Conservation (phyloP, 1,140 invertebrate species). For the Oreohelix idahoensis region DNA sequence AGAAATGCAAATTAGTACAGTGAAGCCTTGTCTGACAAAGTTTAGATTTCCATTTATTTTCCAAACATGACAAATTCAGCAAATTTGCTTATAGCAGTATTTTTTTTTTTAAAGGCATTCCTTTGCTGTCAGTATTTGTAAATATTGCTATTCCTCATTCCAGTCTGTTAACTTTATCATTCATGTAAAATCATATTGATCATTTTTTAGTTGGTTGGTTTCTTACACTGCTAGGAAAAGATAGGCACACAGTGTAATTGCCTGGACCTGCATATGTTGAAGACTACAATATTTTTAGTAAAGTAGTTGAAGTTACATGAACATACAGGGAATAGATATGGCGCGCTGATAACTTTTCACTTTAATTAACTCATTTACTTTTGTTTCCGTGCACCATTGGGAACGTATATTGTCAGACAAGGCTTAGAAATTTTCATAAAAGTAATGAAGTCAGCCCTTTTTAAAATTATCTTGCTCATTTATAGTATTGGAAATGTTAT, state of each 20-base stretch:
- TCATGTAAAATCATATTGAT: not conserved
- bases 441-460: too few species aligned
- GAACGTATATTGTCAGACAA: too few species aligned
- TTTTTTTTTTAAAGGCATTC: not conserved
- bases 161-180: not conserved
- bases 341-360: too few species aligned
- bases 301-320: too few species aligned
- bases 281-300: too few species aligned
- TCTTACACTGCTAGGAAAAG: not conserved
- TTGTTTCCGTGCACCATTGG: too few species aligned
- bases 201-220: not conserved
- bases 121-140: not conserved
- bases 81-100: not conserved
- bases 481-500: too few species aligned
- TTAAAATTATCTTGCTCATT: too few species aligned
- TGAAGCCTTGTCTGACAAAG: constrained; percentile 2
- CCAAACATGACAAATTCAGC: not conserved
- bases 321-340: too few species aligned
- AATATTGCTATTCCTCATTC: not conserved
- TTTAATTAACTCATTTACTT: too few species aligned
- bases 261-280: not conserved
- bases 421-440: too few species aligned
- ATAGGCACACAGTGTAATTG: not conserved
- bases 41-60: not conserved
- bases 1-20: not conserved